Conservation (phyloP, 1,140 invertebrate species). For the Calephelis nemesis region DNA sequence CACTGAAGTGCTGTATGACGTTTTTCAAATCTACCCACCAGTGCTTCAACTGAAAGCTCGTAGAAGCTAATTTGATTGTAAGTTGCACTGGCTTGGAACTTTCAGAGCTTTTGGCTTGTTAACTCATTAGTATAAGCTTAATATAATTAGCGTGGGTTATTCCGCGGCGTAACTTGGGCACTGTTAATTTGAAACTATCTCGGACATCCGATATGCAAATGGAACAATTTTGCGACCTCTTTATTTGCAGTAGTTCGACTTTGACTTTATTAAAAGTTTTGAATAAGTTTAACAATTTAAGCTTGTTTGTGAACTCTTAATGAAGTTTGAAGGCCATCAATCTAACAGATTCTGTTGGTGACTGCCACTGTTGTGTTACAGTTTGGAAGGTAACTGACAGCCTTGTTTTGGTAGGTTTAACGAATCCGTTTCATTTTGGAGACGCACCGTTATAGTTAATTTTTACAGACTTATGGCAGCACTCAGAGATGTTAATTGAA, state of each 20-base stretch:
- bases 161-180: conserved; percentile 1
- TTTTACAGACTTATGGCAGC: no score
- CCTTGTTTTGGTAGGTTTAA: no score
- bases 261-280: not conserved
- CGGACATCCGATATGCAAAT: not conserved
- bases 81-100: conserved; percentile 6
- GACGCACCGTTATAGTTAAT: no score
- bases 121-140: conserved; percentile 14
- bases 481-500: no score
- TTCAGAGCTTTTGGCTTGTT: conserved; percentile 6
- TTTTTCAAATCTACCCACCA: not conserved
- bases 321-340: no score
- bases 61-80: not conserved
- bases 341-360: no score
- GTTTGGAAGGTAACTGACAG: no score
- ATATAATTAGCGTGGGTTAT: conserved; percentile 12
- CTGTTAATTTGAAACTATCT: conserved; percentile 2
- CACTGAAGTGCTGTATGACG: not conserved
- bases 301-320: no score
- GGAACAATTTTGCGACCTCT: not conserved
- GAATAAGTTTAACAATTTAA: no score
- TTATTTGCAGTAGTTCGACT: not conserved
- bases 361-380: no score
- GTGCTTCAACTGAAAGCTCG: not conserved
- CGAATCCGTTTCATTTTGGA: no score